Evolutionary conservation across 2,888 invertebrate genomes (phyloP), one percentile per base, ranked within the genome.

Genomic region (Autographa gamma): DNA sequence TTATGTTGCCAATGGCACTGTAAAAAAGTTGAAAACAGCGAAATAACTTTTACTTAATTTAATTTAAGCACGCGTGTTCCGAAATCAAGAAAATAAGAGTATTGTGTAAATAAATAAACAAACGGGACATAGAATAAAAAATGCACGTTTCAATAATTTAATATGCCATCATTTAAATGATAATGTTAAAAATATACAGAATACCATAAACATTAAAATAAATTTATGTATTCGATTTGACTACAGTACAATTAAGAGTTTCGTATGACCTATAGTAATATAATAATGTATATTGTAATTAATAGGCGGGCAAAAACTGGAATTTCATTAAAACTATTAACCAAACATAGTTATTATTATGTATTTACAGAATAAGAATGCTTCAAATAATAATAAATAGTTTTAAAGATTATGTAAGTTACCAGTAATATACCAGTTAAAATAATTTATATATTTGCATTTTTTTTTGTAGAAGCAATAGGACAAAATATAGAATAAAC

Each of bases 221-320:
- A 7, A 16, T 25, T n/a, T 25, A 43, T 11, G 19, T 62, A 69
- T 38, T 63, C n/a, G 48, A 68, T 63, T 58, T 63, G 34, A 60
- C 66, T 70, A 19, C 66, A 7, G 31, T 71, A 68, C 56, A 76
- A 60, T 71, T 38, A 69, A 56, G 67, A 77, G 61, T 69, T 71
- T 71, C 84, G n/a, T 76, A 72, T 73, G 79, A n/a, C 63, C 32
- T 82, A 66, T 66, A 64, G 19, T 77, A 67, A 58, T 38, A 69
- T 74, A 62, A 61, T 43, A 63, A 69, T 66, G 32, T 71, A 77
- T 71, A 71, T 75, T 78, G 74, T 76, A 79, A 78, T 78, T 77
- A 78, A 77, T 86, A 86, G 85, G 85, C 86, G 85, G 85, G 84
- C 65, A 79, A 84, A 84, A 74, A 79, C 74, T 86, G 85, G 86